Evolutionary conservation across 2,797 vertebrate species (phyloP).

Genomic region (Mormyrops boulengeri): DNA sequence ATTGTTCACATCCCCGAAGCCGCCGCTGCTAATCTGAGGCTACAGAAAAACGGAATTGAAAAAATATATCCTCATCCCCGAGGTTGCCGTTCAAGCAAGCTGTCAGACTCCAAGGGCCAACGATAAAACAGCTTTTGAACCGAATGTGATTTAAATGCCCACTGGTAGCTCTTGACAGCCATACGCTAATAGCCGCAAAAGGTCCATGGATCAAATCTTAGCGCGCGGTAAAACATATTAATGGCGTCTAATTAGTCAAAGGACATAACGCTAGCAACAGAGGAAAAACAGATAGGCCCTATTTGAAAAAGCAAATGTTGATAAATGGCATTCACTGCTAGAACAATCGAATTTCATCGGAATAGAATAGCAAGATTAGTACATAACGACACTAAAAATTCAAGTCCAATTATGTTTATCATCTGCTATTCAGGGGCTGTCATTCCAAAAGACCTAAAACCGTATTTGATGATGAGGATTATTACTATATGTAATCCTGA

Average conservation of each 20-base stretch:
- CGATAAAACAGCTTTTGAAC: conserved; percentile 42
- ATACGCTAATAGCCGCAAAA: conserved; percentile 17
- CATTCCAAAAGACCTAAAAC: neutral
- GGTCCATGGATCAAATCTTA: conserved; percentile 13
- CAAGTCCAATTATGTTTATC: neutral
- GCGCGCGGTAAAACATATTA: neutral
- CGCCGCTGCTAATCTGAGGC: conserved; percentile 60
- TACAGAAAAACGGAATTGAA: conserved; percentile 54
- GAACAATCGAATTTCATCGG: neutral
- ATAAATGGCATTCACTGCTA: neutral
- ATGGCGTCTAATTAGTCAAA: neutral
- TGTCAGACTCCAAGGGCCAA: conserved; percentile 30
- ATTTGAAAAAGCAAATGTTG: neutral
- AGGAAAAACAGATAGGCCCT: neutral
- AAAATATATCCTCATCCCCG: conserved; percentile 48
- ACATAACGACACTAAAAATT: neutral
- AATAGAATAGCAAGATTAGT: neutral
- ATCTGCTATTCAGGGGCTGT: neutral
- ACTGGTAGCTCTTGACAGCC: conserved; percentile 27
- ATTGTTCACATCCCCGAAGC: conserved; percentile 61
- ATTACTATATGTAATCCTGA: neutral
- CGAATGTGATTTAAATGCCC: conserved; percentile 39
- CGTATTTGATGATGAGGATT: neutral
- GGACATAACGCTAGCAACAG: neutral
- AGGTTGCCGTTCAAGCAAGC: conserved; percentile 39